phyloP scores from a whole-genome alignment of 2,797 vertebrate species.

The Neoniphon sammara region DNA sequence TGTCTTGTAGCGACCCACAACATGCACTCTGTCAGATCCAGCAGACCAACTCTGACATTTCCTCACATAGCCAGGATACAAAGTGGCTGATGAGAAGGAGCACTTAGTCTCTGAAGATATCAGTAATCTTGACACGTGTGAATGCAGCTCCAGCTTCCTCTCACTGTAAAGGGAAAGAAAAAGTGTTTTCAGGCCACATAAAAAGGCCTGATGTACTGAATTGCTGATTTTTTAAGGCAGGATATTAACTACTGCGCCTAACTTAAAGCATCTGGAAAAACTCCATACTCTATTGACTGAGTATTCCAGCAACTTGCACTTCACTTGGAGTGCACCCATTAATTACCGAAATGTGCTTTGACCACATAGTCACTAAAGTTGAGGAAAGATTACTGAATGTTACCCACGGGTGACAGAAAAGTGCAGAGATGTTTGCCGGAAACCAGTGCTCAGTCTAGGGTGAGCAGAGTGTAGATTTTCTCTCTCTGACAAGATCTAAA shows the following conservation, averaged over 20 bases:
- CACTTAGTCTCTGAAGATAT: slow-evolving; percentile 61
- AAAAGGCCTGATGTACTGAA: slow-evolving; percentile 55
- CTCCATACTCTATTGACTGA: slow-evolving; percentile 62
- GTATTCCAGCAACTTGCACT: slow-evolving; percentile 27
- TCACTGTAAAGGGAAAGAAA: slow-evolving; percentile 40
- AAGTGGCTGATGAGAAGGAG: slow-evolving; percentile 59
- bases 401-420: slow-evolving; percentile 9
- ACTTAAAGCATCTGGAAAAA: slow-evolving; percentile 66
- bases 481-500: background rate
- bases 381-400: slow-evolving; percentile 31
- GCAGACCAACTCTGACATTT: slow-evolving; percentile 59
- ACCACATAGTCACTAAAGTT: slow-evolving; percentile 38
- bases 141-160: slow-evolving; percentile 68
- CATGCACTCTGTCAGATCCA: slow-evolving; percentile 40
- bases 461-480: slow-evolving; percentile 14
- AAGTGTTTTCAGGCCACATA: slow-evolving; percentile 52
- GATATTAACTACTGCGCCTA: slow-evolving; percentile 63
- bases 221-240: slow-evolving; percentile 68
- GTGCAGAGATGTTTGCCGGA: slow-evolving; percentile 19
- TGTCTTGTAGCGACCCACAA: slow-evolving; percentile 34
- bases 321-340: slow-evolving; percentile 41
- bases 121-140: slow-evolving; percentile 76
- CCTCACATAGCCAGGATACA: slow-evolving; percentile 49
- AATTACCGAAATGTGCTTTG: slow-evolving; percentile 60
- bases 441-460: slow-evolving; percentile 15